Evolutionary conservation across 2,797 vertebrate genomes (phyloP).

Genomic region (Poecilia gillii): DNA sequence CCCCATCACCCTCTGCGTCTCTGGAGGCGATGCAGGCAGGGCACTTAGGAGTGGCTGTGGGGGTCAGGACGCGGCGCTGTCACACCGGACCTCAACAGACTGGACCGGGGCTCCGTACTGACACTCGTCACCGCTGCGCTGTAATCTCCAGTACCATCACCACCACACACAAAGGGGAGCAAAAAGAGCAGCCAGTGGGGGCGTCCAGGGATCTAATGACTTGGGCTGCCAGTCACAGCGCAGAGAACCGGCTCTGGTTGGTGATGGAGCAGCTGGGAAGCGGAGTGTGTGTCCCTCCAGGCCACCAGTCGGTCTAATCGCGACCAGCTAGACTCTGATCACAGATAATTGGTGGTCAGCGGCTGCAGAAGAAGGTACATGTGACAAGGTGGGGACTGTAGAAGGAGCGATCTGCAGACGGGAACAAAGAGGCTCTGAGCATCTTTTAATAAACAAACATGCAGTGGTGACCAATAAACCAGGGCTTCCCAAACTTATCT

Average conservation of each 20-base stretch:
- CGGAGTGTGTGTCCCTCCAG: conserved; percentile 45
- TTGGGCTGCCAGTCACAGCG: conserved; percentile 69
- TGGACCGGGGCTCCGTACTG: conserved; percentile 62
- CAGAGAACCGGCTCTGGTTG: conserved; percentile 53
- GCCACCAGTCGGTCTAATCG: conserved; percentile 60
- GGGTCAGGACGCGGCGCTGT: conserved; percentile 64
- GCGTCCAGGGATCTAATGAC: conserved; percentile 67
- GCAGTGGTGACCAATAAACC: background rate
- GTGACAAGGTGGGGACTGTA: conserved; percentile 17
- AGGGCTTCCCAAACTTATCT: background rate
- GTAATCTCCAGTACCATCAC: conserved; percentile 15
- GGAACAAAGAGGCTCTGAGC: background rate
- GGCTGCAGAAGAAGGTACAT: conserved; percentile 30
- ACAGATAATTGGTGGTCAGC: conserved; percentile 63
- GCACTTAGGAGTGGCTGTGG: conserved; percentile 29
- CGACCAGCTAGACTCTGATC: conserved; percentile 67
- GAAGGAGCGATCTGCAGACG: background rate
- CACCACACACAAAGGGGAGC: conserved; percentile 36
- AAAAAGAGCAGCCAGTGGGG: conserved; percentile 79
- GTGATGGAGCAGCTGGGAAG: conserved; percentile 62
- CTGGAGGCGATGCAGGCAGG: conserved; percentile 70
- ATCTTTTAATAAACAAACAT: background rate
- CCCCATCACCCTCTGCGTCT: conserved; percentile 80
- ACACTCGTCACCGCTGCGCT: conserved; percentile 56
- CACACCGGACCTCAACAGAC: conserved; percentile 73